These are phyloP conservation scores for Tipula lateralis DNA, from an alignment of 2,888 invertebrate species.

Conservation along the genomic window DNA sequence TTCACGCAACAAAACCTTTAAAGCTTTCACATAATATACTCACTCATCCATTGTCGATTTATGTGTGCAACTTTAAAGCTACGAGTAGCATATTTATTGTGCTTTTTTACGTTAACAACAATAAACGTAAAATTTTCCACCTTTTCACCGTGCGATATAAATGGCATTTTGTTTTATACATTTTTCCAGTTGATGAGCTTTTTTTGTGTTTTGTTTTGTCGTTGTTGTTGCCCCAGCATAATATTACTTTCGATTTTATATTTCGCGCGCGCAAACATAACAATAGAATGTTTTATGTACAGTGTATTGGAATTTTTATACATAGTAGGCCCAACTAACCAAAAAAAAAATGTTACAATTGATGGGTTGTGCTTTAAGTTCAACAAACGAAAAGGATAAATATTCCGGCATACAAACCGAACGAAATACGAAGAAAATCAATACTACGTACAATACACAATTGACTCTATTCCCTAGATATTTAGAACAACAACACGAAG, in stretches of 20 bases:
- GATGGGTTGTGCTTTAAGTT: neutral
- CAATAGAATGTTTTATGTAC: neutral
- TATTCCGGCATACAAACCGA: neutral
- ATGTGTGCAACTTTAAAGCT: neutral
- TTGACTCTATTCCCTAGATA: neutral
- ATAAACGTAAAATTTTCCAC: neutral
- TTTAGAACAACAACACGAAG: neutral
- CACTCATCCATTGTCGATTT: neutral
- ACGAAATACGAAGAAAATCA: neutral
- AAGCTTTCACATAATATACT: neutral
- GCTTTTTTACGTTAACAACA: no score
- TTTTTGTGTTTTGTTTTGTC: neutral
- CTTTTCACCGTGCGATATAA: neutral
- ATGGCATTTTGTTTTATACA: neutral
- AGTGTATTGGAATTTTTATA: no score
- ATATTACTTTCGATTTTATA: neutral
- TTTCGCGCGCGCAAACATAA: neutral
- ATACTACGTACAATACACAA: neutral
- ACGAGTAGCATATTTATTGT: no score
- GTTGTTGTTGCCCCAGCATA: neutral
- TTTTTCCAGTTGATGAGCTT: neutral
- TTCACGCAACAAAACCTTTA: neutral
- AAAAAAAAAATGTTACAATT: neutral
- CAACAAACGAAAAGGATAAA: neutral
- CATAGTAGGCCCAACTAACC: neutral